These are phyloP conservation scores for Eupithecia vulgata DNA, from an alignment of 2,888 invertebrate genomes.

Conservation along the genomic window DNA sequence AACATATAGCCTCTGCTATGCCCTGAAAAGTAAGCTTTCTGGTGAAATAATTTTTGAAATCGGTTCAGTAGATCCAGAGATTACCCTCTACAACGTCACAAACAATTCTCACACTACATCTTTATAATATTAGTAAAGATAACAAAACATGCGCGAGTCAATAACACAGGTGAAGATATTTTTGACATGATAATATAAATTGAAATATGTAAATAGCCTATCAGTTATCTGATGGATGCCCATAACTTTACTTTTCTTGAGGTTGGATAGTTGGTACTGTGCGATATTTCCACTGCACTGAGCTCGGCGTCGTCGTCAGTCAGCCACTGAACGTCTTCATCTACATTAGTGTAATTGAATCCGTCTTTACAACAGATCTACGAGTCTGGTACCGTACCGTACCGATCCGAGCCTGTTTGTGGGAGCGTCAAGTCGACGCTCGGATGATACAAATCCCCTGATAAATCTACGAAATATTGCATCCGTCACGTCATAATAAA, in stretches of 20 bases:
- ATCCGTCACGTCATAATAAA: constrained; percentile 16
- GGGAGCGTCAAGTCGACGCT: not conserved
- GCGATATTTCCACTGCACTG: not conserved
- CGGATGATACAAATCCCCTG: constrained; percentile 19
- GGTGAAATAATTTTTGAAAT: too few species aligned
- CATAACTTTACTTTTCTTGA: not conserved
- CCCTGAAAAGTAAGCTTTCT: too few species aligned
- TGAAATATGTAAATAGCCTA: too few species aligned
- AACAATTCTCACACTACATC: too few species aligned
- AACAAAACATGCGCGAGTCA: too few species aligned
- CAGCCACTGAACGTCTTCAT: not conserved
- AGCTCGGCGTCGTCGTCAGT: not conserved
- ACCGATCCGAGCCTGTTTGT: not conserved
- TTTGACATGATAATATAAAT: too few species aligned
- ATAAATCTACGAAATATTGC: constrained; percentile 14
- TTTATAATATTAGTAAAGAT: too few species aligned
- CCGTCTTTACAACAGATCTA: not conserved
- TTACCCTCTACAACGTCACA: too few species aligned
- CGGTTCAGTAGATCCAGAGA: too few species aligned
- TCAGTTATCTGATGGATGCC: not conserved
- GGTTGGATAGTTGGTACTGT: not conserved
- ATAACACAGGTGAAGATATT: too few species aligned
- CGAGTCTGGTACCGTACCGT: not conserved
- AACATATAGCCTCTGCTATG: too few species aligned
- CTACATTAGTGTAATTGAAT: constrained; percentile 1